phyloP scores from a whole-genome alignment of 2,888 invertebrate genomes.

The Odontomyia ornata region DNA sequence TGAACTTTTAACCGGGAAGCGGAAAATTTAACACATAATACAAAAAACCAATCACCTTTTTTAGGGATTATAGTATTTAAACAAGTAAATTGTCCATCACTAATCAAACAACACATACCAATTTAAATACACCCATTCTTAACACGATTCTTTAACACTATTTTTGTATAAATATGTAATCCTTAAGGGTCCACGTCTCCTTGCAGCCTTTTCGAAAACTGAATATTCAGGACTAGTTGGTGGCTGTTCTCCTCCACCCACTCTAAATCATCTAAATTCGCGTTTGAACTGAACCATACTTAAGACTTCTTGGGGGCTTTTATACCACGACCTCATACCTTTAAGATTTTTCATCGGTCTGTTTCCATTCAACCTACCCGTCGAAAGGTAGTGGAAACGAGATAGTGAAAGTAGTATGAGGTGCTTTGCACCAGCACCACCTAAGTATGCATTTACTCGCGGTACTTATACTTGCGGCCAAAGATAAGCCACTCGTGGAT shows the following conservation, averaged over 20 bases:
- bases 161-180: not conserved
- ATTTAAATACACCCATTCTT: constrained; percentile 33
- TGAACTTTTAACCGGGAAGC: no score
- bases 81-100: not conserved
- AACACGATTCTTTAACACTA: constrained; percentile 11
- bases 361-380: constrained; percentile 45
- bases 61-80: no score
- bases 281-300: constrained; percentile 58
- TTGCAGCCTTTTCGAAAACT: not conserved
- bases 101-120: constrained; percentile 34
- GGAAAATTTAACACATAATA: no score
- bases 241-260: constrained; percentile 38
- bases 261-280: constrained; percentile 53
- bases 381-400: constrained; percentile 47
- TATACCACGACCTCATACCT: constrained; percentile 55
- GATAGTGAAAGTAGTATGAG: constrained; percentile 48
- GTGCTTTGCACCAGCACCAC: constrained; percentile 12
- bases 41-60: no score
- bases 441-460: not conserved
- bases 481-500: constrained; percentile 27
- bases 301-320: constrained; percentile 58
- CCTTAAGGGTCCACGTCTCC: not conserved
- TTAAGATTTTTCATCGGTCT: constrained; percentile 42
- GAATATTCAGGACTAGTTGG: constrained; percentile 37
- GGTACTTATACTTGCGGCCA: not conserved